Evolutionary conservation across 2,113 vertebrate genomes (phyloP), one percentile per base, ranked within the genome.

Genomic region (Tor tambroides): DNA sequence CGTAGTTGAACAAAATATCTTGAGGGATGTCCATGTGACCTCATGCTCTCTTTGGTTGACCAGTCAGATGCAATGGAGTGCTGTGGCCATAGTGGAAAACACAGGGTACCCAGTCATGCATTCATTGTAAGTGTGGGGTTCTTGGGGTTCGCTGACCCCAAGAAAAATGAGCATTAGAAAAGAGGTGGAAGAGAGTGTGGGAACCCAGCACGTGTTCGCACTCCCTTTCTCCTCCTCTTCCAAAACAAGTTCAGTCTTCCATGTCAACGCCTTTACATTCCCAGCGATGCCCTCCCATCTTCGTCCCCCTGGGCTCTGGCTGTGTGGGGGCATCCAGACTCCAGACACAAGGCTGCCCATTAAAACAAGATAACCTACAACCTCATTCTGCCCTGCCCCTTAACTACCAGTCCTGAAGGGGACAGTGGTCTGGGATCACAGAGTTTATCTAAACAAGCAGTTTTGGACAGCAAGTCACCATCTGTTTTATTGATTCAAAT

Each of bases 1-100:
- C 90, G 87, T 90, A 84, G 89, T 81, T 72, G 89, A 90, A 93
- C 91, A 93, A 94, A 90, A 89, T 86, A 77, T 67, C 84, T 49
- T 86, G 79, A 56, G 51, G 90, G 89, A 85, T 79, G 85, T 85
- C 71, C 0, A 17, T 67, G 80, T 92, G 91, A 94, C 91, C 91
- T 26, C 88, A 94, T 87, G 89, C 92, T 90, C 89, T 43, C 4
- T 32, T 84, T 82, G 85, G 87, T 79, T 32, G 71, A 90, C 85
- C 80, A 85, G 46, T 67, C 84, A 90, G 67, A 87, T 79, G 90
- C 51, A 56, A 77, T 69, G n/a, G 51, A 59, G 49, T 49, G 35
- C 6, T 26, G 21, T 59, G 30, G 10, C 51, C 30, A 38, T 61
- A 12, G 51, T 61, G 21, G 51, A 21, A 43, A 65, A 71, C 79